These are phyloP conservation scores for Holocentrus rufus DNA, from an alignment of 2,797 vertebrate species.

Conservation along the genomic window DNA sequence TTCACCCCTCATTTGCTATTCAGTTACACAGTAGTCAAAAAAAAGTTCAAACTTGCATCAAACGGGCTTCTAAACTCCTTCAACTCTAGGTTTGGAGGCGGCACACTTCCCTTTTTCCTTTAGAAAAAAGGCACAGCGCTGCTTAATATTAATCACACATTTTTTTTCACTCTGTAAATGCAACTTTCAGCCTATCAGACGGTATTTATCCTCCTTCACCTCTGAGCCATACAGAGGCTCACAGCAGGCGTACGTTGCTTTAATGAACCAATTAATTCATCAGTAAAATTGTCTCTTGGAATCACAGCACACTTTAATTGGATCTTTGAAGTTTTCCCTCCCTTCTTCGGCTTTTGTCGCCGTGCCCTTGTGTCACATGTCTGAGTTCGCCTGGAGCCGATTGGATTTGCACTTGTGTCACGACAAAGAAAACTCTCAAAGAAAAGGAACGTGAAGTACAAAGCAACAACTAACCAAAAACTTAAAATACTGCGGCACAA, in stretches of 20 bases:
- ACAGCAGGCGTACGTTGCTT: constrained; percentile 22
- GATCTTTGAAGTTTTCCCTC: constrained; percentile 22
- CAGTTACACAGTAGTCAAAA: constrained; percentile 39
- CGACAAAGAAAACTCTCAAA: background rate
- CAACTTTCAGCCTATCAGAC: constrained; percentile 12
- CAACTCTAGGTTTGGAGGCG: constrained; percentile 6
- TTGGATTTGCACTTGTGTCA: background rate
- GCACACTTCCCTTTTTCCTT: constrained; percentile 7
- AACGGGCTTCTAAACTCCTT: constrained; percentile 20
- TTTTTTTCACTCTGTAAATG: constrained; percentile 20
- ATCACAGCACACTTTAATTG: constrained; percentile 30
- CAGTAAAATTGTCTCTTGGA: constrained; percentile 13
- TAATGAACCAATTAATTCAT: constrained; percentile 50
- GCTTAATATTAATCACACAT: background rate
- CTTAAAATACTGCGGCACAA: too few relatives aligned
- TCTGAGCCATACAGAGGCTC: constrained; percentile 19
- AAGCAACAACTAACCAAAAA: background rate
- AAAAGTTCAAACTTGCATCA: constrained; percentile 5
- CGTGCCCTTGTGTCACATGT: background rate
- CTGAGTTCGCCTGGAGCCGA: background rate
- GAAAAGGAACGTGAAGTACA: constrained; percentile 6
- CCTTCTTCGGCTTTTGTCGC: constrained; percentile 10
- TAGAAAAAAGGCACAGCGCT: constrained; percentile 18
- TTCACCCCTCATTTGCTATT: constrained; percentile 7
- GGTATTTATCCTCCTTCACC: constrained; percentile 40